These are phyloP conservation scores for Euplagia quadripunctaria DNA, from an alignment of 2,888 invertebrate genomes.

Conservation along the genomic window DNA sequence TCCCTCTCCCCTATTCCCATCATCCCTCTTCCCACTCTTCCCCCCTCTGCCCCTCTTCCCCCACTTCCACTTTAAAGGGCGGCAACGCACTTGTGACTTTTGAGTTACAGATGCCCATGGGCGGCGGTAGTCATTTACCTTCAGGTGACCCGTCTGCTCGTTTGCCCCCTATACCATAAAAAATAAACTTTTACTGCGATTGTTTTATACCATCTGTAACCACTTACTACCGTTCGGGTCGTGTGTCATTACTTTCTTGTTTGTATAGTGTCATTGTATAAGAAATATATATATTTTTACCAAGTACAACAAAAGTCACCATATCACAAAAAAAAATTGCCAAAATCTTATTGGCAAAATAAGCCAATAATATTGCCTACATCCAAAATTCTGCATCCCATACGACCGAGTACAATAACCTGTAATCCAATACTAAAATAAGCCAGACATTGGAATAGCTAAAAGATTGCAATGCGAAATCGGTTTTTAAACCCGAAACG, in stretches of 20 bases:
- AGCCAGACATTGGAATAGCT: conserved; percentile 59
- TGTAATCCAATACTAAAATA: conserved; percentile 45
- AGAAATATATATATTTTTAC: no score
- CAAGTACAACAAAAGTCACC: background rate
- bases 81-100: no score
- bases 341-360: conserved; percentile 33
- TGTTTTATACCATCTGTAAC: no score
- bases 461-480: conserved; percentile 65
- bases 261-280: background rate
- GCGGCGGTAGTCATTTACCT: no score
- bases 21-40: no score
- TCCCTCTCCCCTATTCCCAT: no score
- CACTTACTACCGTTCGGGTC: background rate
- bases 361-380: conserved; percentile 41
- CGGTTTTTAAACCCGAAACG: conserved; percentile 68
- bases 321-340: conserved; percentile 1
- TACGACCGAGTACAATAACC: conserved; percentile 28
- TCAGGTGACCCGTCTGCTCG: no score
- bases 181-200: no score
- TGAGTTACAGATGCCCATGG: no score
- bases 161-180: no score
- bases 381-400: conserved; percentile 36
- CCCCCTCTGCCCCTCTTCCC: no score
- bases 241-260: background rate
- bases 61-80: no score